Evolutionary conservation across 2,888 invertebrate genomes (phyloP), one percentile per base, ranked within the genome.

Genomic region (Podabrus alpinus): DNA sequence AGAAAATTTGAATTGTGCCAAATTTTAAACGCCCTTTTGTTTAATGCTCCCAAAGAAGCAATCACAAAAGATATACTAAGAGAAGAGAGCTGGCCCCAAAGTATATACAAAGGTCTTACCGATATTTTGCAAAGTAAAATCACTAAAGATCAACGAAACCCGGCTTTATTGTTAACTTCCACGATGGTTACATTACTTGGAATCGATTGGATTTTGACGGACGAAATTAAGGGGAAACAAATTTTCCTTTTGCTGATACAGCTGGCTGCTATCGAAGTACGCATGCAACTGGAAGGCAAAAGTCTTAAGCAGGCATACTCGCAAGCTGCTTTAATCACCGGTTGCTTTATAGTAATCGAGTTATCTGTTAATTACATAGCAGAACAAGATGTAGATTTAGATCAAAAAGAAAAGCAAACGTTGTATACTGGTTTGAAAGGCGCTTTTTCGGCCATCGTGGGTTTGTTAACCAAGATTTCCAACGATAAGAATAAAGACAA

Each of bases 271-370:
- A 95, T 97, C 84, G 97, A 98, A 90, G 94, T 97, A 1, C 92
- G 97, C 83, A 97, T 98, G 97, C 95, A 96, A 81, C 89, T 97
- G 78, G 97, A 97, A 84, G 95, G 96, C 79, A 93, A 94, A 82
- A 93, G 93, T 83, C 90, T 96, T 80, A 94, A 95, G 85, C 91
- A 94, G 83, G 93, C 95, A 1, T 91, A 92, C 85, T 89, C 91
- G 62, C 93, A 95, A 86, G 92, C 92, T 67, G 94, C 95, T 77
- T 88, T 96, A 66, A 90, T 96, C n/a, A 93, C 94, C 9, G 91
- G 94, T 68, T 96, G 96, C 83, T 97, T 95, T 82, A 90, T 92
- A 70, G 94, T 95, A 70, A 88, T 97, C 76, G 96, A 97, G 84
- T 87, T 93, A 29, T 94, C 94, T 17, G 91, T 96, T 16, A 91